phyloP scores from a whole-genome alignment of 2,113 vertebrate genomes.

The Columba livia region DNA sequence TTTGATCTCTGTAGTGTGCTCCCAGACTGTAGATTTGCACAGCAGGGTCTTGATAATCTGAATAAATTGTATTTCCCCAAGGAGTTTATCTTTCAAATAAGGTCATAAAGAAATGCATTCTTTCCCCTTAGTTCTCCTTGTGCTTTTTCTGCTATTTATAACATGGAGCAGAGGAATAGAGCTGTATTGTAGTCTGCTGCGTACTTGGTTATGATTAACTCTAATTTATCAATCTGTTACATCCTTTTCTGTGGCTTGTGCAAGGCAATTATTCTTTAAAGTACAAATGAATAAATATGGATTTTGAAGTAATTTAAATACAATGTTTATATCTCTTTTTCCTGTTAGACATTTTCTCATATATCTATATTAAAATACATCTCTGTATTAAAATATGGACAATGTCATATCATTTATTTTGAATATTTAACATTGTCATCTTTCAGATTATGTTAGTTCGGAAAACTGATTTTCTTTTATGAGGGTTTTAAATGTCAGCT shows the following conservation, averaged over 20 bases:
- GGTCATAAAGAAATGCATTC: constrained; percentile 82
- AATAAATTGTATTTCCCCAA: constrained; percentile 88
- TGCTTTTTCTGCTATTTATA: constrained; percentile 75
- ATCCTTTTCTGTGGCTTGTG: constrained; percentile 49
- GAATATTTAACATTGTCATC: not conserved
- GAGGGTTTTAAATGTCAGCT: constrained; percentile 3
- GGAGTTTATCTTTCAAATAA: constrained; percentile 88
- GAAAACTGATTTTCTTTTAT: not conserved
- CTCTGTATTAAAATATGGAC: not conserved
- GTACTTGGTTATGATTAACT: constrained; percentile 67
- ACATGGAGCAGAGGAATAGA: constrained; percentile 37
- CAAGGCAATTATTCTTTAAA: constrained; percentile 61
- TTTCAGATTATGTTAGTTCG: not conserved
- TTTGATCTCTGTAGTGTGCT: constrained; percentile 87
- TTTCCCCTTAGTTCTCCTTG: constrained; percentile 76
- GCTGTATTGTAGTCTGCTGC: constrained; percentile 48
- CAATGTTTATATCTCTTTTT: constrained; percentile 30
- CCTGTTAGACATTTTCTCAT: constrained; percentile 7
- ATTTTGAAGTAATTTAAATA: constrained; percentile 54
- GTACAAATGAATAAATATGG: constrained; percentile 12
- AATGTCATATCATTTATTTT: not conserved
- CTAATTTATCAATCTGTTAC: constrained; percentile 68
- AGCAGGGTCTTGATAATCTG: constrained; percentile 87
- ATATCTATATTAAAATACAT: not conserved
- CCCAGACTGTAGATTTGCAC: constrained; percentile 88